Conservation (phyloP, 2,888 invertebrate genomes). For the Eilema griseolum region DNA sequence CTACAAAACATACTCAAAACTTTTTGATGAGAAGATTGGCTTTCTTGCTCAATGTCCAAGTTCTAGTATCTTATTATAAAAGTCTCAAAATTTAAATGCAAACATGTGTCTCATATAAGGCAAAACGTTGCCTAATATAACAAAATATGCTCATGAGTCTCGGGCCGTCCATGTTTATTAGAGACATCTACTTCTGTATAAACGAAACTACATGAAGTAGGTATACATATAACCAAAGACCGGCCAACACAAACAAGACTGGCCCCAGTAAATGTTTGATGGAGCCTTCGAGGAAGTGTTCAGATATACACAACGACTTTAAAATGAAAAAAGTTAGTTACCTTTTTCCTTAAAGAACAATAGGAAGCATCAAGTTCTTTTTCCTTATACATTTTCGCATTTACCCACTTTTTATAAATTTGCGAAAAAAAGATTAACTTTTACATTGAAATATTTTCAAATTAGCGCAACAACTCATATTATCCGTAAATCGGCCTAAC, state of each 20-base stretch:
- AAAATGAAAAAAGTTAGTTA: not conserved
- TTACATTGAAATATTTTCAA: not conserved
- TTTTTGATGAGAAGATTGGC: not conserved
- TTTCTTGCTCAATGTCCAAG: too few relatives aligned
- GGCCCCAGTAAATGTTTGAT: not conserved
- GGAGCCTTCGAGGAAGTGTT: not conserved
- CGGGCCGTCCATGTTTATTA: too few relatives aligned
- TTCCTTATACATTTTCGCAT: not conserved
- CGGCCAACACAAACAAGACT: not conserved
- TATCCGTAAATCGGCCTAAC: not conserved
- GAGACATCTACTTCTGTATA: too few relatives aligned
- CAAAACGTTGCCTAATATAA: not conserved
- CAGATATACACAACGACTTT: not conserved
- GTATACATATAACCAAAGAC: not conserved
- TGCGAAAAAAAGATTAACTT: not conserved
- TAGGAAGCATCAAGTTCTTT: not conserved
- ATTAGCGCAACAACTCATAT: not conserved
- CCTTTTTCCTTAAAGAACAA: slow-evolving; percentile 2
- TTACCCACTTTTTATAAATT: not conserved
- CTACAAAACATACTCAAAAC: not conserved
- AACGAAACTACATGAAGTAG: too few relatives aligned
- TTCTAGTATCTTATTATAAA: not conserved
- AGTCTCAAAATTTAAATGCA: not conserved
- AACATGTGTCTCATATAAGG: too few relatives aligned
- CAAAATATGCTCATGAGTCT: too few relatives aligned